Conservation (phyloP, 2,888 invertebrate genomes). For the Bruchidius siliquastri region DNA sequence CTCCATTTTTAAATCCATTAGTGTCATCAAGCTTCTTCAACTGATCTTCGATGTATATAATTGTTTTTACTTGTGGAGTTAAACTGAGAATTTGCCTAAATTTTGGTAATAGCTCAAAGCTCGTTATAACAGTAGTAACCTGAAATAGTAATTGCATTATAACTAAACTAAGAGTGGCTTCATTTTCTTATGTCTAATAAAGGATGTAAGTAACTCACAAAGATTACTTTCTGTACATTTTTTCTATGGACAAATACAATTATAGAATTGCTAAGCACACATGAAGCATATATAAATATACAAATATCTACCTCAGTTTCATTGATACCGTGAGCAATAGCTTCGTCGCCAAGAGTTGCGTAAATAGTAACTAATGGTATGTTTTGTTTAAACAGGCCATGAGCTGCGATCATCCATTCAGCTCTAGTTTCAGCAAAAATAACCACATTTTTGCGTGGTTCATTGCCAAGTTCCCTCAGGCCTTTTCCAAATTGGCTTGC, state of each 20-base stretch:
- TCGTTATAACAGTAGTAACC: constrained; percentile 72
- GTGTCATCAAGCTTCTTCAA: constrained; percentile 51
- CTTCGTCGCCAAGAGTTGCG: constrained; percentile 92
- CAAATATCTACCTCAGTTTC: constrained; percentile 78
- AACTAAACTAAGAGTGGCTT: too few relatives aligned
- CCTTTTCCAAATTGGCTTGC: constrained; percentile 77
- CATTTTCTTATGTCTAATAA: too few relatives aligned
- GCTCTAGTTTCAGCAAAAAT: constrained; percentile 94
- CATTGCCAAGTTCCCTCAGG: constrained; percentile 69
- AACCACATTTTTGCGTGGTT: constrained; percentile 69
- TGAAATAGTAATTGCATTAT: too few relatives aligned
- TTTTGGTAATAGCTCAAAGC: constrained; percentile 83
- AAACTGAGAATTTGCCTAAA: constrained; percentile 68
- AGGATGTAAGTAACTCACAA: too few relatives aligned
- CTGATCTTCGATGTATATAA: constrained; percentile 83
- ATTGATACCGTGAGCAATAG: constrained; percentile 89
- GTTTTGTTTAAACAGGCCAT: constrained; percentile 90
- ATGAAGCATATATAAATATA: too few relatives aligned
- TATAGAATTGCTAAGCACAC: too few relatives aligned
- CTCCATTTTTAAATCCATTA: constrained; percentile 63
- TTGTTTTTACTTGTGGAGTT: constrained; percentile 68
- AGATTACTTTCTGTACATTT: too few relatives aligned
- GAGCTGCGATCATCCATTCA: constrained; percentile 94
- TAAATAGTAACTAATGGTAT: constrained; percentile 93
- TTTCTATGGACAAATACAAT: too few relatives aligned